Evolutionary conservation across 2,113 vertebrate species (phyloP), one percentile per base, ranked within the genome.

Genomic region (Myrmophylax atrothorax): DNA sequence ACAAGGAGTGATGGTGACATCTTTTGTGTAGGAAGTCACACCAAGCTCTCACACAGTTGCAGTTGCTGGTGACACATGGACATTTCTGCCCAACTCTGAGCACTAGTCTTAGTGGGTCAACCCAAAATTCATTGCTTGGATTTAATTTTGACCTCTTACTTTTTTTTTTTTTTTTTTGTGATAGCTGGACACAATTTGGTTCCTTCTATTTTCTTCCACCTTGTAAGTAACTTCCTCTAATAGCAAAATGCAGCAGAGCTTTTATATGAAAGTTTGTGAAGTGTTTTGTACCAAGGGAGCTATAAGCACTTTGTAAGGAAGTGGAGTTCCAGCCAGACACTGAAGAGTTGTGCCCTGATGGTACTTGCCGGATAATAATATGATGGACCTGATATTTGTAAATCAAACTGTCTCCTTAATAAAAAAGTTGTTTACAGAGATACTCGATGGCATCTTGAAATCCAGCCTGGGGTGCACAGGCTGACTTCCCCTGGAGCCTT

Each of bases 1-100:
- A 72, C 14, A 24, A 75, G 74, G n/a, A 94, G 47, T 52, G 60
- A 25, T 44, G 35, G 35, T 94, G 68, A 60, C 87, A 74, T 80
- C 47, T 81, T 90, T 76, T 88, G 76, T 90, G 94, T 78, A 50
- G 84, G 84, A 92, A 29, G 74, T 64, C 74, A 68, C 84, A 56
- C 38, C 64, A 62, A 73, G 46, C 35, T 50, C 52, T 84, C 73
- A 13, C 38, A 55, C 47, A 79, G 22, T 24, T 0, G 0, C 46
- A 33, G 67, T 3, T 92, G 29, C 56, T 2, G 5, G 24, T 59
- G 79, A 26, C 53, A 75, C 52, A 13, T 0, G 3, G 64, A 50
- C n/a, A 23, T 6, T 35, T 58, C 72, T 82, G 70, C 42, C 56
- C 82, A 72, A 2, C 25, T 70, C 76, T 56, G 40, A 86, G 35